phyloP scores from a whole-genome alignment of 1,140 invertebrate species.

The Pseudomyrmex sp. region DNA sequence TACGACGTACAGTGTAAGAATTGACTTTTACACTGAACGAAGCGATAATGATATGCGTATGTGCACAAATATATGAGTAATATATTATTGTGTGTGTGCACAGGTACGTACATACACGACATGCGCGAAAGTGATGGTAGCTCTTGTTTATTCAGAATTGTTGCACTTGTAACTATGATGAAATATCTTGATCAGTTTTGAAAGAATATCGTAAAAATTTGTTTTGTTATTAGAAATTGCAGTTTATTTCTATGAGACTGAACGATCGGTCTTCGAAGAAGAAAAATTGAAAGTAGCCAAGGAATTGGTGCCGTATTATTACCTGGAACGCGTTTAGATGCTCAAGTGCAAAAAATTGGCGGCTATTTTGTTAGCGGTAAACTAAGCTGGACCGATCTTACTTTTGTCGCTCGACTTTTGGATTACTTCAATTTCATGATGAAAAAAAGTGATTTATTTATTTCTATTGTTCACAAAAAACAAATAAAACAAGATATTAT shows the following conservation, averaged over 20 bases:
- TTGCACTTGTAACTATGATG: no score
- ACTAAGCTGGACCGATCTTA: slow-evolving; percentile 89
- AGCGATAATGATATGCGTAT: no score
- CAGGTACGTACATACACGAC: slow-evolving; percentile 73
- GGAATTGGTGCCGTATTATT: slow-evolving; percentile 75
- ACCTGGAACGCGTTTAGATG: slow-evolving; percentile 80
- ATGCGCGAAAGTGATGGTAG: slow-evolving; percentile 77
- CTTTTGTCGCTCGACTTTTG: slow-evolving; percentile 87
- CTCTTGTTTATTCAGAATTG: neutral
- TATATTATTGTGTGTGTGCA: no score
- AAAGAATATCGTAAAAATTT: neutral
- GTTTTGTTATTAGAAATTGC: slow-evolving; percentile 78
- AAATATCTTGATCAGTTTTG: neutral
- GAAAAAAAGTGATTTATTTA: slow-evolving; percentile 69
- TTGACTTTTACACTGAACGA: no score
- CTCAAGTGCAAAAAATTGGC: slow-evolving; percentile 82
- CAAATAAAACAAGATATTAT: no score
- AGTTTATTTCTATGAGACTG: slow-evolving; percentile 76
- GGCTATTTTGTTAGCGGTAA: slow-evolving; percentile 82
- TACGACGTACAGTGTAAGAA: no score
- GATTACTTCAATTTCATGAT: slow-evolving; percentile 87
- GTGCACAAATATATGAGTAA: no score
- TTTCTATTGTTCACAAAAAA: no score
- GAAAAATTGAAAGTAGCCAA: slow-evolving; percentile 72
- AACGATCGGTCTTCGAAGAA: slow-evolving; percentile 70